Base-by-base conservation (phyloP, 64 coral and sea anemone genomes). In the Stichodactyla mertensii region DNA sequence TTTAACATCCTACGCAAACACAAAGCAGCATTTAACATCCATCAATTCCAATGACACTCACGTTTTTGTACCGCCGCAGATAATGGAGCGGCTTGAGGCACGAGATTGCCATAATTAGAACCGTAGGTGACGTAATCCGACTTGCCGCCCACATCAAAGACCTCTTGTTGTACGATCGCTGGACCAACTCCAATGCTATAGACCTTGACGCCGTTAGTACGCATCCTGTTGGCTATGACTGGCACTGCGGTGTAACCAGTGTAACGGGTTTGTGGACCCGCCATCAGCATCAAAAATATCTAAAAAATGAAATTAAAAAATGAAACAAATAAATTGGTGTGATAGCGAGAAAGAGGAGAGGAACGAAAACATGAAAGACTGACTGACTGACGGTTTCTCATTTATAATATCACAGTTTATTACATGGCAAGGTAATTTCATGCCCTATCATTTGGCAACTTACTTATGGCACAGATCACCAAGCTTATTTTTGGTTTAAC, bases 241-340 rank as follows among this genome's bases (percentile, higher is more conserved):
- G 71, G 13, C 19, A 82, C 27, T 55, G 54, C 78, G 9, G 66
- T 74, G 24, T 66, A 55, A 61, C 82, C 84, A 45, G 84, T 15
- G 67, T 83, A 82, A 22, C 77, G 58, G 7, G 51, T 31, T 45
- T 91, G 89, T 81, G 83, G 89, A 60, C 84, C 84, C 54, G 89
- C 84, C 20, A 61, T 86, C 15, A 91, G 52, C 31, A 91, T 82
- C 71, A 91, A 81, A 3, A 91, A 84, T 51, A 89, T 78, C 88
- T 89, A 13, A 14, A 74, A 31, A 22, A 9, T 27, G 27, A 74
- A 27, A 13, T n/a, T 8, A n/a, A 8, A n/a, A 20, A 20, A n/a
- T n/a, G 22, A 4, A n/a, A 22, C 18, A 36, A 18, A n/a, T 22
- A n/a, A n/a, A 22, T 22, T 66, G 36, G 36, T 45, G 36, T 45